A percentile compares a stretch with the other conserved stretches of the same genome.
These are phyloP conservation scores for Leucosticte australis DNA, from an alignment of 2,113 vertebrate genomes.

Conservation along the genomic window DNA sequence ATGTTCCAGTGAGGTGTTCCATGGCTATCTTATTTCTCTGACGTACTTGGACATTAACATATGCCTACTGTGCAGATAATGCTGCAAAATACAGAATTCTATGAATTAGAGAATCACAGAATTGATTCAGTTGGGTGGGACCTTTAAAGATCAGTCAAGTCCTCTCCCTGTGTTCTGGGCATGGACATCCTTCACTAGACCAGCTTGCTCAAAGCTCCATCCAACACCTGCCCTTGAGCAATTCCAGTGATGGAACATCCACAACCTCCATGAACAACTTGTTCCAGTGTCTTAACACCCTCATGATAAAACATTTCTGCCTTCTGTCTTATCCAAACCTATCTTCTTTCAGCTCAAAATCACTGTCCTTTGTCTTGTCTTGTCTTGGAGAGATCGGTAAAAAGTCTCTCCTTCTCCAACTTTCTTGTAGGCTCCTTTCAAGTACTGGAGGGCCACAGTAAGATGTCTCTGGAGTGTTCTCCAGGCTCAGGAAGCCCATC, in stretches of 20 bases:
- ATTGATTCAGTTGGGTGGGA: fast-evolving
- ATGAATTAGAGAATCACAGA: background rate
- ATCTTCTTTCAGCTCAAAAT: background rate
- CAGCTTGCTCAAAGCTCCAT: background rate
- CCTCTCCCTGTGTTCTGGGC: fast-evolving
- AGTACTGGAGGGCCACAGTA: background rate
- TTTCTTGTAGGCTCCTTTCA: background rate
- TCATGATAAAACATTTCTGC: background rate
- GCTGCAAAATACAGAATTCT: background rate
- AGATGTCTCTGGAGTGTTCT: background rate
- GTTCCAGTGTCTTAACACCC: background rate
- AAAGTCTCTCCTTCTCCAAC: background rate
- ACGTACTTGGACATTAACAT: background rate
- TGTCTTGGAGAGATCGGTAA: background rate
- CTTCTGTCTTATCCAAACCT: background rate
- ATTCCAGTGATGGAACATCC: background rate
- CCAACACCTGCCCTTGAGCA: background rate
- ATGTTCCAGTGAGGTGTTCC: background rate
- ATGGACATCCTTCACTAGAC: background rate
- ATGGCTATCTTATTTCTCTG: background rate
- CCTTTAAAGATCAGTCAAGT: background rate
- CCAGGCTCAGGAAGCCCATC: background rate
- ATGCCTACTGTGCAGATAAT: background rate
- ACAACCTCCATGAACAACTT: background rate
- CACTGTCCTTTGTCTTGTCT: too few species aligned